Evolutionary conservation across 2,797 vertebrate species (phyloP), one percentile per base, ranked within the genome.

Genomic region (Acrossocheilus fasciatus): DNA sequence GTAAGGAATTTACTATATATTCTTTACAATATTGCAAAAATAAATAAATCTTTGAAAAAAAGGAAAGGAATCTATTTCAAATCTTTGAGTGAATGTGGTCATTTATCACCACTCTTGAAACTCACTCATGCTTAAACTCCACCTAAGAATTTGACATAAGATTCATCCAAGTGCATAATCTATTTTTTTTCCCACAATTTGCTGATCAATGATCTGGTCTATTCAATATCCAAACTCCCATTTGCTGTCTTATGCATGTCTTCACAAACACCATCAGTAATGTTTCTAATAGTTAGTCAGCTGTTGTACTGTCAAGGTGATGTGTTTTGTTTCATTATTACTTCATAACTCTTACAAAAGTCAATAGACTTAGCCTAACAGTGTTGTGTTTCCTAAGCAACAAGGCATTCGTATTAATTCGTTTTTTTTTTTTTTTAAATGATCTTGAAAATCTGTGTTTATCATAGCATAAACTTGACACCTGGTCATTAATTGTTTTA

Each of bases 131-230:
- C 78, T 54, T 47, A 77, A 81, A 82, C 34, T 70, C 47, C 45
- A 85, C 45, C 45, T 54, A 86, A 64, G 68, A 82, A 72, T 86
- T 88, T 89, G 54, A 88, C 81, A 76, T 86, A 79, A 86, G 76
- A 87, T 91, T 87, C 75, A 88, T 81, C 78, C 87, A 84, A 87
- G 68, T 82, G 85, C 83, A 77, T 85, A 86, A 85, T 87, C 54
- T 64, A 64, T 89, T 83, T 83, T 26, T 26, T 80, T 36, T n/a
- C 66, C 52, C 34, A 43, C 68, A 83, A 86, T 86, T 85, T 88
- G 83, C 77, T 83, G 69, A 82, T 83, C 74, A 82, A 23, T 81
- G 77, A 45, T 64, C 41, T 84, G 66, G 34, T 78, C 43, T 52
- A 30, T 68, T 79, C 50, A 57, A n/a, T 82, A n/a, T 74, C 12